Evolutionary conservation across 2,797 vertebrate species (phyloP).

Genomic region (Halcyon leucocephala): DNA sequence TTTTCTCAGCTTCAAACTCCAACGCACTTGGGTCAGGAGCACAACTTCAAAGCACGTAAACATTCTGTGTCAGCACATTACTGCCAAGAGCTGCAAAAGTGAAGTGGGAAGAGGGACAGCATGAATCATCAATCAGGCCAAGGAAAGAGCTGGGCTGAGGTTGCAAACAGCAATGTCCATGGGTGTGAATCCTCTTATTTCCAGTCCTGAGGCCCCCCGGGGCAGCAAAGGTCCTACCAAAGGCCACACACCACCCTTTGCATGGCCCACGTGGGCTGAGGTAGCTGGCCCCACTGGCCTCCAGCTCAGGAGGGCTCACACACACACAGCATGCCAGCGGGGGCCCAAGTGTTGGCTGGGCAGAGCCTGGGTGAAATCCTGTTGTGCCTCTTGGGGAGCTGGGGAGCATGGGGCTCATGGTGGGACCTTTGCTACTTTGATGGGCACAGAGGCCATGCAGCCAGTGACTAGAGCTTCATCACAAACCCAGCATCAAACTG

Average conservation of each 20-base stretch:
- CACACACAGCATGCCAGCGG: background rate
- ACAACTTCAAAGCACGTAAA: background rate
- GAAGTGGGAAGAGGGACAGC: background rate
- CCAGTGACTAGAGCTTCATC: background rate
- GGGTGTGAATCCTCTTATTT: fast-evolving
- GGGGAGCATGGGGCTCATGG: background rate
- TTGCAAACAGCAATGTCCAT: background rate
- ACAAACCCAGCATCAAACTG: background rate
- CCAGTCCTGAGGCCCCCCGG: background rate
- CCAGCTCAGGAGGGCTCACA: background rate
- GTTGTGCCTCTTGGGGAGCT: background rate
- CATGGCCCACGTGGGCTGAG: fast-evolving
- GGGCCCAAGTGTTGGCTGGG: background rate
- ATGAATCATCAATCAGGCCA: fast-evolving
- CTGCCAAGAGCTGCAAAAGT: background rate
- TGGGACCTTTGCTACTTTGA: background rate
- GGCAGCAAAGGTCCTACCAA: background rate
- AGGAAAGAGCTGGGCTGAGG: background rate
- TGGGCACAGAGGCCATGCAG: fast-evolving
- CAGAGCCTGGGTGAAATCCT: background rate
- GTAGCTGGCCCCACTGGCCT: background rate
- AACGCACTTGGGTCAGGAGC: background rate
- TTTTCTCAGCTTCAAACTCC: background rate
- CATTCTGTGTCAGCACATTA: background rate
- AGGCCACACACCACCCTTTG: background rate